These are phyloP conservation scores for Halcyon malimbica DNA, from an alignment of 2,113 vertebrate species.

Conservation along the genomic window DNA sequence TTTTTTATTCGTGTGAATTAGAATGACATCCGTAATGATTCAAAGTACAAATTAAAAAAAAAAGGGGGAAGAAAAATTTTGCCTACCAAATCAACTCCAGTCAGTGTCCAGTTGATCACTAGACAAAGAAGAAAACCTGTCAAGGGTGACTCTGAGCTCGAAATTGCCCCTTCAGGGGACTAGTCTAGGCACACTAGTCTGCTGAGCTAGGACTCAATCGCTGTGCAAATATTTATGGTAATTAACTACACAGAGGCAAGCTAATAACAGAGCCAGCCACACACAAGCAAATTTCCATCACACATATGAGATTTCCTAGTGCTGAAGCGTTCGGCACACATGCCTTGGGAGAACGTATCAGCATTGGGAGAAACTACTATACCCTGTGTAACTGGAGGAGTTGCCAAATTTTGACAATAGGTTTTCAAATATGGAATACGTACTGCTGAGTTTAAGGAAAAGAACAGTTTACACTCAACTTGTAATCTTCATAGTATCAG, in stretches of 20 bases:
- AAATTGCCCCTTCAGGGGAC: not conserved
- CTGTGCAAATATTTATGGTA: not conserved
- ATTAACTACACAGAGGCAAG: not conserved
- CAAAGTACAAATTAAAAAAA: not conserved
- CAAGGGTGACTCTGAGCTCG: not conserved
- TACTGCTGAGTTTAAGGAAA: not conserved
- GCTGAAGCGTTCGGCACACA: not conserved
- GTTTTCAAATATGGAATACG: not conserved
- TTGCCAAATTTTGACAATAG: not conserved
- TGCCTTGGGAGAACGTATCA: rapidly evolving
- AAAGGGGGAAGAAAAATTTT: not conserved
- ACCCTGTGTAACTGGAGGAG: not conserved
- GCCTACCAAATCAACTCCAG: not conserved
- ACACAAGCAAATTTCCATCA: not conserved
- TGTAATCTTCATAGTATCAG: not conserved
- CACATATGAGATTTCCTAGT: not conserved
- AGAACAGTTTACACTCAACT: not conserved
- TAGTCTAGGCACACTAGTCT: not conserved
- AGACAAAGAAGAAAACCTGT: not conserved
- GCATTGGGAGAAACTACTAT: not conserved
- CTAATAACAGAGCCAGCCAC: not conserved
- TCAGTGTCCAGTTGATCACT: not conserved
- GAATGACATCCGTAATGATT: not conserved
- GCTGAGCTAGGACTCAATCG: not conserved
- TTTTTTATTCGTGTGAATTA: not conserved